phyloP scores from a whole-genome alignment of 2,113 vertebrate genomes.

The Oryctolagus cuniculus region DNA sequence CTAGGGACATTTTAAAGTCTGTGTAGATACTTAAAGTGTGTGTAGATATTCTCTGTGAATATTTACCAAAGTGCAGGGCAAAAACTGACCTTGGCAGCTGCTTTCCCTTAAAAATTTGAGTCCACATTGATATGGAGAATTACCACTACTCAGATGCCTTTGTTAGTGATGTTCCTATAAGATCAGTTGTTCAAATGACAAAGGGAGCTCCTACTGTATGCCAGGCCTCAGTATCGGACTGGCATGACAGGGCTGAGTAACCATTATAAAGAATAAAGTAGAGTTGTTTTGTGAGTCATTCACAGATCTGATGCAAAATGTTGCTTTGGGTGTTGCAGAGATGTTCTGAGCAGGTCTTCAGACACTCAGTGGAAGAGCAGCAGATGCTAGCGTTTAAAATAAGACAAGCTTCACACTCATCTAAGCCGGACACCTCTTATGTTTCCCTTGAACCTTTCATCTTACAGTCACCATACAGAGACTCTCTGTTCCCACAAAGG shows the following conservation, averaged over 20 bases:
- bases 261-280: background rate
- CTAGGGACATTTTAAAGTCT: background rate
- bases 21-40: background rate
- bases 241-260: background rate
- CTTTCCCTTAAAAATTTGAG: slow-evolving; percentile 40
- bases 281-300: background rate
- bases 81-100: slow-evolving; percentile 43
- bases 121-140: slow-evolving; percentile 1
- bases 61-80: background rate
- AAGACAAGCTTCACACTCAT: slow-evolving; percentile 1
- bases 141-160: slow-evolving; percentile 47
- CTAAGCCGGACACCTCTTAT: background rate
- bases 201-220: background rate
- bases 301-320: background rate
- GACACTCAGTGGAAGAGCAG: background rate
- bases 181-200: no score
- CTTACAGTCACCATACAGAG: background rate
- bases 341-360: slow-evolving; percentile 7
- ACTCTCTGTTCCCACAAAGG: background rate
- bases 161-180: background rate
- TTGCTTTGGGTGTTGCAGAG: background rate
- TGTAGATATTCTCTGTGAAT: background rate
- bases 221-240: background rate
- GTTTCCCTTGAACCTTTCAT: slow-evolving; percentile 27
- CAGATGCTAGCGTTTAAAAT: slow-evolving; percentile 32